A percentile compares a stretch with the other conserved stretches of the same genome.
These are phyloP conservation scores for Drosophila paulistorum DNA, from an alignment of 1,140 invertebrate species.

Conservation along the genomic window DNA sequence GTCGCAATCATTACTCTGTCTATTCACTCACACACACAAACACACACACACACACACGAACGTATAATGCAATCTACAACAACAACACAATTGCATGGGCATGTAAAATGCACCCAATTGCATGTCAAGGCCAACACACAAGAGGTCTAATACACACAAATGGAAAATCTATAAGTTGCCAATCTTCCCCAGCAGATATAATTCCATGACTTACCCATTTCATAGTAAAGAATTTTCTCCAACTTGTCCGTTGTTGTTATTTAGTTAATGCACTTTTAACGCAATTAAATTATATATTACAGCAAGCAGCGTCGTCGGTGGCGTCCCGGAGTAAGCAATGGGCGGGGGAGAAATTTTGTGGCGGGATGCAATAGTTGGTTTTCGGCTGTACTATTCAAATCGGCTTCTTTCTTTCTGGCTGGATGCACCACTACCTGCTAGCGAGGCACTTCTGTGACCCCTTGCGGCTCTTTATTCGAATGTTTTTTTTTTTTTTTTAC, in stretches of 20 bases:
- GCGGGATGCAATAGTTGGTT: neutral
- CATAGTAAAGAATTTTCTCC: conserved; percentile 43
- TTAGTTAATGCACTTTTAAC: neutral
- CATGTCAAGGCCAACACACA: conserved; percentile 10
- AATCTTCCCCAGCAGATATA: neutral
- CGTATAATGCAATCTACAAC: no score
- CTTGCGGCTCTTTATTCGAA: conserved; percentile 8
- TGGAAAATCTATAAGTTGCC: conserved; percentile 23
- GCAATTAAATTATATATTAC: conserved; percentile 25
- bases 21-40: neutral
- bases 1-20: neutral
- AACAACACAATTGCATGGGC: neutral
- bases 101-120: conserved; percentile 12
- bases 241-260: conserved; percentile 8
- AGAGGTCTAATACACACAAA: conserved; percentile 1
- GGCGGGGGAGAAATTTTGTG: neutral
- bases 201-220: conserved; percentile 66
- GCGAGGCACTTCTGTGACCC: neutral
- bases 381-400: neutral
- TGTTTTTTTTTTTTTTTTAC: neutral
- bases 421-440: neutral
- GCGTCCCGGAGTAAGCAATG: conserved; percentile 21
- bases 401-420: conserved; percentile 13
- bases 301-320: conserved; percentile 40
- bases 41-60: no score